Evolutionary conservation across 2,113 vertebrate genomes (phyloP).

Genomic region (Tapirus terrestris): DNA sequence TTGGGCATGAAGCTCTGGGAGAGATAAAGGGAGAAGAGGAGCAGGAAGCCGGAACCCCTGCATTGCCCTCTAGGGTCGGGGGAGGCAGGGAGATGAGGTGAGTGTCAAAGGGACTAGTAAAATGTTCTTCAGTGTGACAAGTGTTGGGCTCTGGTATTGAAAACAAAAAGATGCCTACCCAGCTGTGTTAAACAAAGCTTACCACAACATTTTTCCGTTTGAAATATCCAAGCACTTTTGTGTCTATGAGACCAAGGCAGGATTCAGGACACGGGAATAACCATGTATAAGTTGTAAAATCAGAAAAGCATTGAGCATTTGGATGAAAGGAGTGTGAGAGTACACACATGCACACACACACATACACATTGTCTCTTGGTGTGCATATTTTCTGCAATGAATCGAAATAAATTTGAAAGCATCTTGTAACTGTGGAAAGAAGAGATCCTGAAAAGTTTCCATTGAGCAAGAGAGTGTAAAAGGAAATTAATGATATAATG

Average conservation of each 20-base stretch:
- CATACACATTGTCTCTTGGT: background rate
- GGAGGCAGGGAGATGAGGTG: background rate
- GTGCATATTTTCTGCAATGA: background rate
- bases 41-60: fast-evolving
- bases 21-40: background rate
- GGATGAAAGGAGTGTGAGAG: background rate
- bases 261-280: background rate
- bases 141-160: background rate
- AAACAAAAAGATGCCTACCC: constrained; percentile 2
- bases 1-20: constrained; percentile 28
- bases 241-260: constrained; percentile 1
- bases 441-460: background rate
- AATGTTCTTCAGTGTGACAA: background rate
- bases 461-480: background rate
- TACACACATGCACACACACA: background rate
- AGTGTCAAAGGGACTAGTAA: background rate
- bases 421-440: background rate
- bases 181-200: constrained; percentile 51
- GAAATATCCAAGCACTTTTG: constrained; percentile 47
- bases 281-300: background rate
- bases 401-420: constrained; percentile 46
- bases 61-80: background rate
- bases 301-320: background rate
- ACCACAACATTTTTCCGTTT: background rate
- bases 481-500: background rate